Base-by-base conservation (phyloP, 1,140 invertebrate genomes). In the Tribolium castaneum region DNA sequence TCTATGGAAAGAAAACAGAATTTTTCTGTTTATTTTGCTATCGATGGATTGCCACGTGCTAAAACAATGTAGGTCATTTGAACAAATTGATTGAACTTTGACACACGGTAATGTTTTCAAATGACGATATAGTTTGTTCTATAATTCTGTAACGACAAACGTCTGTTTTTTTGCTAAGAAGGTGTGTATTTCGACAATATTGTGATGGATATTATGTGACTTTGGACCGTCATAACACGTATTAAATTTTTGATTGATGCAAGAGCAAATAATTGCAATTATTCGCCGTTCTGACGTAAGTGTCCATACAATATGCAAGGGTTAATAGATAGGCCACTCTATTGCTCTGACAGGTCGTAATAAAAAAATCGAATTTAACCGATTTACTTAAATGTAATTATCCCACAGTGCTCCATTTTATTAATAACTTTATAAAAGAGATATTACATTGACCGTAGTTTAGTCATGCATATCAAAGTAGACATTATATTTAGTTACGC, bases 51-150 rank as follows among this genome's bases (percentile, higher is more conserved):
- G 54, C 19, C 54, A 59, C 54, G 54, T 59, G 54, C 14, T 59
- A 25, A 59, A 25, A 59, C 22, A 59, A 59, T 59, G 54, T 59
- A 59, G 54, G 54, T 19, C 54, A 25, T 59, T 22, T 59, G 19
- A 59, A 59, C 54, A 59, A 59, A 59, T 59, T 59, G 54, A 59
- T n/a, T n/a, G n/a, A 59, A 22, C 16, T 59, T 59, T 59, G 54
- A 19, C 14, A 59, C 54, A 59, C 54, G 54, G 54, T 59, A 59
- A 59, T 25, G 19, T 59, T 19, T 59, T 59, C 2, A 7, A 59
- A 22, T 59, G 19, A 59, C 19, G 35, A 39, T 39, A 39, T 39
- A 39, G 35, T 39, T 39, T 10, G 35, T 9, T 39, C 22, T 25
- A 2, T 5, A 25, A 25, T 25, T 2, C 22, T 25, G 5, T 25